Evolutionary conservation across 2,113 vertebrate genomes (phyloP).

Genomic region (Trematocara macrostoma): DNA sequence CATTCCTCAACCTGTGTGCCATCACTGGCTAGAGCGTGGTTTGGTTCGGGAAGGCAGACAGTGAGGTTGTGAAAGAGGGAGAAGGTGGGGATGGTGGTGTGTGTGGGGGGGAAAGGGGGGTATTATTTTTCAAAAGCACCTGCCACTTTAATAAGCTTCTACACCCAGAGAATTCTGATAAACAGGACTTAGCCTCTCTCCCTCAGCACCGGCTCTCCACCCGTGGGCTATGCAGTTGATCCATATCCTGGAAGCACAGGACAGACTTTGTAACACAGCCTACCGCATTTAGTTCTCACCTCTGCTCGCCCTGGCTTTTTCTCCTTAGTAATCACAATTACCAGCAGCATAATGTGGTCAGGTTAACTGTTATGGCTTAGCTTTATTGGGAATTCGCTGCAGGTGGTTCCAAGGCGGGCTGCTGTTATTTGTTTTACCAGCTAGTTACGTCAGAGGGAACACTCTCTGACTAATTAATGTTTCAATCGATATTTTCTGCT

Average conservation of each 20-base stretch:
- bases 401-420: background rate
- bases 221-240: constrained; percentile 18
- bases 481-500: constrained; percentile 6
- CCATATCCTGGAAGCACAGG: constrained; percentile 20
- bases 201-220: constrained; percentile 29
- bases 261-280: constrained; percentile 33
- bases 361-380: constrained; percentile 20
- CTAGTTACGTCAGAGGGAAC: constrained; percentile 2
- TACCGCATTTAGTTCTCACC: constrained; percentile 5
- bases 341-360: constrained; percentile 19
- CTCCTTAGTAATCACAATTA: constrained; percentile 40
- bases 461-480: constrained; percentile 5
- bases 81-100: background rate
- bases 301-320: background rate
- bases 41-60: background rate
- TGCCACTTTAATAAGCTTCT: constrained; percentile 64
- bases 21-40: background rate
- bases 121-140: constrained; percentile 59
- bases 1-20: constrained; percentile 40
- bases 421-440: constrained; percentile 23
- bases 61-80: background rate
- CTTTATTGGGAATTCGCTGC: background rate
- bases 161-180: constrained; percentile 61
- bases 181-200: constrained; percentile 49
- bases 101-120: background rate